A percentile compares a stretch with the other conserved stretches of the same genome.
Conservation (phyloP, 2,113 vertebrate species). For the Cettia cetti region DNA sequence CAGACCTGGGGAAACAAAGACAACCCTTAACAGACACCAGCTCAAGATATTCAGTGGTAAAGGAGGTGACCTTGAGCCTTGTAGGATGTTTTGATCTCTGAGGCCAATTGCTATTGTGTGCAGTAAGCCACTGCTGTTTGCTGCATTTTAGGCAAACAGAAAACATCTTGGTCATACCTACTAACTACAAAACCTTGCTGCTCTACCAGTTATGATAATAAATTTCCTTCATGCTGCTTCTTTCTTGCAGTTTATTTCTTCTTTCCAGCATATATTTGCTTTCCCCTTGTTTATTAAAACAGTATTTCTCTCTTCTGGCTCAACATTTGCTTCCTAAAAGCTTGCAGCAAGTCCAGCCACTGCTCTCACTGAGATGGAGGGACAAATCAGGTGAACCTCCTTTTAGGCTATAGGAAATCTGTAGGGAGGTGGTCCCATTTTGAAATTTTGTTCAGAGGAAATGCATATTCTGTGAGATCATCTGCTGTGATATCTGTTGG, state of each 20-base stretch:
- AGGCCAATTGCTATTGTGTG: not conserved
- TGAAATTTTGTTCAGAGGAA: slow-evolving; percentile 13
- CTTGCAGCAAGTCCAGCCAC: not conserved
- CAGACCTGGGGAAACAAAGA: not conserved
- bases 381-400: not conserved
- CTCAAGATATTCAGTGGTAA: not conserved
- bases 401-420: not conserved
- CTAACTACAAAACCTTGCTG: not conserved
- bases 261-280: not conserved
- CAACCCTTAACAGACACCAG: not conserved
- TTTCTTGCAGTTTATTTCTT: not conserved
- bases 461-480: slow-evolving; percentile 41
- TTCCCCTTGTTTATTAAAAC: not conserved
- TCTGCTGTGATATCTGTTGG: not conserved
- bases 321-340: not conserved
- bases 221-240: not conserved
- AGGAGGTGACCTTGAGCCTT: not conserved
- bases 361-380: not conserved
- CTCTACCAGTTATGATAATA: not conserved
- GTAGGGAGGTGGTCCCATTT: not conserved
- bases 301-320: not conserved
- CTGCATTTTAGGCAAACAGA: not conserved
- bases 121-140: not conserved
- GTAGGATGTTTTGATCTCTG: not conserved
- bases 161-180: not conserved